phyloP scores from a whole-genome alignment of 2,113 vertebrate species.

The Tachuris rubrigastra region DNA sequence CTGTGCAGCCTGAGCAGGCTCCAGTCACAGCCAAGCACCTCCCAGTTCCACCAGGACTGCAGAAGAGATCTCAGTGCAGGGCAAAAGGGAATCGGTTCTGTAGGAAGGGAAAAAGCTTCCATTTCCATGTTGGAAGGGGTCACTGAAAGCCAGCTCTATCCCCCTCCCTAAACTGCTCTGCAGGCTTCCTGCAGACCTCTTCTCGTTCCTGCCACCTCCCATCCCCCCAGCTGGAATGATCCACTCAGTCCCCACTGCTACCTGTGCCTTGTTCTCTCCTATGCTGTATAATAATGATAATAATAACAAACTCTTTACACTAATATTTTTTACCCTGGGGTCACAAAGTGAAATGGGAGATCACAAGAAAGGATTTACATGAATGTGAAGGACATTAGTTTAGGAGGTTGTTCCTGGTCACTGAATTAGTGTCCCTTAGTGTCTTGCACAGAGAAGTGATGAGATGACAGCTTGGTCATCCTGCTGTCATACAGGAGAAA shows the following conservation, averaged over 20 bases:
- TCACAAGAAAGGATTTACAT: not conserved
- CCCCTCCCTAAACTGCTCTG: not conserved
- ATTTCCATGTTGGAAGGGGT: not conserved
- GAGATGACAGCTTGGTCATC: not conserved
- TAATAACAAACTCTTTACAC: not conserved
- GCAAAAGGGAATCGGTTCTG: not conserved
- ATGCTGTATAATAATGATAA: not conserved
- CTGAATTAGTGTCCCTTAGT: not conserved
- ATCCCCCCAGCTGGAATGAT: not conserved
- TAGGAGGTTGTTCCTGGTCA: not conserved
- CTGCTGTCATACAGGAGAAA: not conserved
- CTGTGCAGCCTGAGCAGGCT: fast-evolving
- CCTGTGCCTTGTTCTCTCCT: not conserved
- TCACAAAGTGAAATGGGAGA: not conserved
- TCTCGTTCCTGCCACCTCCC: not conserved
- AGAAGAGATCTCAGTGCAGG: not conserved
- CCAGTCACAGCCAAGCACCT: not conserved
- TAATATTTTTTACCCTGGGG: not conserved
- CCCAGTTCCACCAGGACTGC: not conserved
- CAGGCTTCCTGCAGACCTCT: not conserved
- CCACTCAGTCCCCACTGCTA: not conserved
- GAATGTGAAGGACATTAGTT: not conserved
- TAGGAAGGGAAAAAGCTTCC: not conserved
- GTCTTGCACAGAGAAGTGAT: not conserved
- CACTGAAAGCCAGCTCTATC: not conserved